A percentile compares a stretch with the other conserved stretches of the same genome.
These are phyloP conservation scores for Temnothorax unifasciatus DNA, from an alignment of 2,888 invertebrate genomes.

Conservation along the genomic window DNA sequence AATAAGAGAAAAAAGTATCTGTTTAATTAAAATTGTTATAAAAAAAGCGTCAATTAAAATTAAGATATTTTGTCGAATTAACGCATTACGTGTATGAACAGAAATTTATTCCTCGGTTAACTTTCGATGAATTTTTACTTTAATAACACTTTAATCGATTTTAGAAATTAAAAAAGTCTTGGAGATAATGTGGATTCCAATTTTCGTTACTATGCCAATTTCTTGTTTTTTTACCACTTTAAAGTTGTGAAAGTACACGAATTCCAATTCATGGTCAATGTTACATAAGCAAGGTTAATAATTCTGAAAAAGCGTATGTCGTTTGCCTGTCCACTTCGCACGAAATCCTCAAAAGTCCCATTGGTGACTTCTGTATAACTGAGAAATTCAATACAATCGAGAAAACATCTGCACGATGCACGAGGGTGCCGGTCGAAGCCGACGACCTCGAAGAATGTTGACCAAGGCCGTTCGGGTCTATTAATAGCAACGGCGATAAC, in stretches of 20 bases:
- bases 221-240: neutral
- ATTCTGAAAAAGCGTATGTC: neutral
- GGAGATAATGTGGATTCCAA: neutral
- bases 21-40: neutral
- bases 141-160: neutral
- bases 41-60: neutral
- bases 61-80: neutral
- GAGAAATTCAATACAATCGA: slow-evolving; percentile 10
- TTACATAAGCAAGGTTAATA: neutral
- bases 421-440: slow-evolving; percentile 67
- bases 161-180: neutral
- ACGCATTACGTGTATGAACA: neutral
- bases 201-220: neutral
- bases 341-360: slow-evolving; percentile 2
- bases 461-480: slow-evolving; percentile 75
- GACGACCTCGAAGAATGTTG: slow-evolving; percentile 75
- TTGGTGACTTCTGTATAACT: neutral
- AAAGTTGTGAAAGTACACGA: neutral
- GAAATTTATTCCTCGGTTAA: neutral
- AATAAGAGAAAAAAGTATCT: neutral
- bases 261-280: neutral
- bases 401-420: slow-evolving; percentile 43
- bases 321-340: neutral
- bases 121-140: neutral
- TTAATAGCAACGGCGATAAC: slow-evolving; percentile 73